Evolutionary conservation across 2,888 invertebrate species (phyloP).

Genomic region (Deilephila elpenor): DNA sequence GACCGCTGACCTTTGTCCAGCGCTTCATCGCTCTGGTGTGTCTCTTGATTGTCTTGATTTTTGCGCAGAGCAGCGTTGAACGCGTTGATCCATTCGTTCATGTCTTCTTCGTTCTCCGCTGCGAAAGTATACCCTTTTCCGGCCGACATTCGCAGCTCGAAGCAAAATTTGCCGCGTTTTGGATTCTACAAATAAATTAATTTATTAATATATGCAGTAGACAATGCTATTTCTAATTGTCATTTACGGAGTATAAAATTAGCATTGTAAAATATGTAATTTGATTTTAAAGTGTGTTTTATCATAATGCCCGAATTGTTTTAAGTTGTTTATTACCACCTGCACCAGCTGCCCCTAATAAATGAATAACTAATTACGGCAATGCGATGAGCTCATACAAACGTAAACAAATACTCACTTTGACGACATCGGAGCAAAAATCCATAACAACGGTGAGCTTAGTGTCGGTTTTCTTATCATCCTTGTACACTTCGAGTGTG

Average conservation of each 20-base stretch:
- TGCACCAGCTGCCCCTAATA: too few relatives aligned
- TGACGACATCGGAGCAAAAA: slow-evolving; percentile 94
- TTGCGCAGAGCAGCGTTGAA: slow-evolving; percentile 93
- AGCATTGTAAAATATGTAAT: not conserved
- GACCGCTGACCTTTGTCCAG: slow-evolving; percentile 82
- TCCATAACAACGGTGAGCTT: slow-evolving; percentile 97
- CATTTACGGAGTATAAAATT: not conserved
- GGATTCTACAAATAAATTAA: slow-evolving; percentile 85
- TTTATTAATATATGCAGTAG: too few relatives aligned
- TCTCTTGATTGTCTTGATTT: slow-evolving; percentile 66
- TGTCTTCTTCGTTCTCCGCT: slow-evolving; percentile 93
- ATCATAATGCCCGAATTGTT: too few relatives aligned
- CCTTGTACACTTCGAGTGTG: slow-evolving; percentile 96
- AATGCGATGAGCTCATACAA: not conserved
- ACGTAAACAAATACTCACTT: slow-evolving; percentile 79
- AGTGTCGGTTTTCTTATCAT: slow-evolving; percentile 95
- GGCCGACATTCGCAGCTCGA: slow-evolving; percentile 95
- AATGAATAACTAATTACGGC: not conserved
- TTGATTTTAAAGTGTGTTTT: not conserved
- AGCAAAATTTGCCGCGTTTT: slow-evolving; percentile 93
- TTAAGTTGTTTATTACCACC: too few relatives aligned
- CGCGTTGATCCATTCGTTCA: slow-evolving; percentile 92
- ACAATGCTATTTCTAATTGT: not conserved
- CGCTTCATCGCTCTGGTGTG: slow-evolving; percentile 90
- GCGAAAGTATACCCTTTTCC: slow-evolving; percentile 94